Evolutionary conservation across 2,113 vertebrate species (phyloP).

Genomic region (Plectropomus leopardus): DNA sequence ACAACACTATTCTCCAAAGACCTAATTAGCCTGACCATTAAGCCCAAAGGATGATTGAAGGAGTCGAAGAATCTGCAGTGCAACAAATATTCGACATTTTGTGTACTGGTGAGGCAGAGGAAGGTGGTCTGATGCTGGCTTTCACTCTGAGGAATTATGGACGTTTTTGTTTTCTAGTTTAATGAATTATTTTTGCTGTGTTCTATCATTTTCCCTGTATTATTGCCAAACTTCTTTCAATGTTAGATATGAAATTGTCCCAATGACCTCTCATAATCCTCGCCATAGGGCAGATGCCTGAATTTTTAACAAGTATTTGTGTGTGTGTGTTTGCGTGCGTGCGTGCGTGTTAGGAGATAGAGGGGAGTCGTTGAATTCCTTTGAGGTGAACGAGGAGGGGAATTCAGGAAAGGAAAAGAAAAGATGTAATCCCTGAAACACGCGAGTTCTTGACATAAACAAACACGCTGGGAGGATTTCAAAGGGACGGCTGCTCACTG

Average conservation of each 20-base stretch:
- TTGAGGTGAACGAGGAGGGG: conserved; percentile 51
- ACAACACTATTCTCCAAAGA: conserved; percentile 69
- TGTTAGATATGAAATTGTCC: conserved; percentile 21
- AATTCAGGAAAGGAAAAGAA: conserved; percentile 68
- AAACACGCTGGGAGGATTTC: conserved; percentile 79
- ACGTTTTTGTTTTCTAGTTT: background rate
- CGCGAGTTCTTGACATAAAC: conserved; percentile 77
- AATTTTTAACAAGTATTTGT: background rate
- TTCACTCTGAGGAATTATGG: background rate
- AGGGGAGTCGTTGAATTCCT: conserved; percentile 53
- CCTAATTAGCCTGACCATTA: conserved; percentile 76
- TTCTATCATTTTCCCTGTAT: background rate
- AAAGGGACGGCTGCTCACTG: conserved; percentile 68
- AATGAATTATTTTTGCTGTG: conserved; percentile 1
- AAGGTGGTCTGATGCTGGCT: background rate
- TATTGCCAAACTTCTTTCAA: conserved; percentile 10
- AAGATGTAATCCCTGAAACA: conserved; percentile 82
- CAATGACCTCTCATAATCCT: conserved; percentile 37
- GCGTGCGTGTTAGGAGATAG: conserved; percentile 18
- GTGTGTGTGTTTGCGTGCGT: conserved; percentile 8
- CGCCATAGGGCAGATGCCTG: background rate
- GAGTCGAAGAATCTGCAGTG: background rate
- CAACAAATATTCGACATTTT: conserved; percentile 39
- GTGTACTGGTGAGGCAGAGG: background rate
- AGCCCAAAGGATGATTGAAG: conserved; percentile 50